Evolutionary conservation across 2,113 vertebrate genomes (phyloP).

Genomic region (Myrmophylax atrothorax): DNA sequence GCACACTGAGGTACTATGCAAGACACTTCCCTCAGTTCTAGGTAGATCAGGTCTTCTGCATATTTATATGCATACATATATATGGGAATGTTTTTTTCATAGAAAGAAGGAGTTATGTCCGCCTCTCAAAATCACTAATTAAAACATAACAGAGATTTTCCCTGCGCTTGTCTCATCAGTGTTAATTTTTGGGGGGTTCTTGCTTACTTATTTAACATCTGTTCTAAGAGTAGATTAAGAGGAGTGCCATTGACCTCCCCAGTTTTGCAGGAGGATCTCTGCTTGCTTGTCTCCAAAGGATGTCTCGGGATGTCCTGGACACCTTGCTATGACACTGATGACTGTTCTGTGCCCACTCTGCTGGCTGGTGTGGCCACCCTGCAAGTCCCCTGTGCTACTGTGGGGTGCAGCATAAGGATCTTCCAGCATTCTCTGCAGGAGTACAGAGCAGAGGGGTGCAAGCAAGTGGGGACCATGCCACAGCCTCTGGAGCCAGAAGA

Average conservation of each 20-base stretch:
- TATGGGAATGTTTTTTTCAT: not conserved
- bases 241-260: not conserved
- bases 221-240: not conserved
- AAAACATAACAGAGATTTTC: not conserved
- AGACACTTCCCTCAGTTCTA: not conserved
- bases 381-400: not conserved
- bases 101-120: not conserved
- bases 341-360: not conserved
- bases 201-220: not conserved
- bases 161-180: not conserved
- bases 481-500: not conserved
- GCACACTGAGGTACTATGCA: not conserved
- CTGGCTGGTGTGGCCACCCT: not conserved
- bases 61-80: not conserved
- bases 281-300: not conserved
- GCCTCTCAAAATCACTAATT: not conserved
- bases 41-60: not conserved
- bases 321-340: not conserved
- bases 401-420: not conserved
- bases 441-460: not conserved
- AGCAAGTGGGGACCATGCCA: accelerated
- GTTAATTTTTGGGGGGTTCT: not conserved
- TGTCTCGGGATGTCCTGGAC: not conserved
- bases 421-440: accelerated
- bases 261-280: not conserved